phyloP scores from a whole-genome alignment of 1,140 invertebrate genomes.

The Melanaphis sacchari region DNA sequence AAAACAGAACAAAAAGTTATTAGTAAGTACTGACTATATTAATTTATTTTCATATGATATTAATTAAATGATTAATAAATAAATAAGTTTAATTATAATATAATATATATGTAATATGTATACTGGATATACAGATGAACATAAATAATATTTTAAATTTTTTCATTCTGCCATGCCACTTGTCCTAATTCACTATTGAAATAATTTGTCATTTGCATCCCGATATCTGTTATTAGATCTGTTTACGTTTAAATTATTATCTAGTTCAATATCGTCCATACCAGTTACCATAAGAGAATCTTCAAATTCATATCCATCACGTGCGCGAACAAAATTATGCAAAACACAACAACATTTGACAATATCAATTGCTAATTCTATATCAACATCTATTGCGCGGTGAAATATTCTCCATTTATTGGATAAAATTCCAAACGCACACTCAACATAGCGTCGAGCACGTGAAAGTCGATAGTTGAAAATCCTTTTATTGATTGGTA shows the following conservation, averaged over 20 bases:
- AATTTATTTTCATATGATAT: slow-evolving; percentile 43
- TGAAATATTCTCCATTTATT: no score
- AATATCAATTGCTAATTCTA: no score
- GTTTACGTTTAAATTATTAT: slow-evolving; percentile 22
- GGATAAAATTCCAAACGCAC: no score
- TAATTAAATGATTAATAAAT: slow-evolving; percentile 29
- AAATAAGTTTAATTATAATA: slow-evolving; percentile 15
- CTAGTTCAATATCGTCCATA: background rate
- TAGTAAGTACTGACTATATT: slow-evolving; percentile 46
- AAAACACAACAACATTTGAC: no score
- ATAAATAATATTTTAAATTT: slow-evolving; percentile 45
- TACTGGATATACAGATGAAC: background rate
- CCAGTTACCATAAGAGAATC: no score
- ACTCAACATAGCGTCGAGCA: no score
- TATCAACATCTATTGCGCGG: no score
- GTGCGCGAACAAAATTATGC: no score
- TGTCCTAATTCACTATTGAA: slow-evolving; percentile 35
- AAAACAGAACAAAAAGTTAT: slow-evolving; percentile 49
- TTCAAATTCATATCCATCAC: no score
- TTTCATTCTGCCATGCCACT: slow-evolving; percentile 46
- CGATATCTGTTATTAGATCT: slow-evolving; percentile 9
- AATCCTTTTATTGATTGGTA: no score
- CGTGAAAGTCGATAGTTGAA: no score
- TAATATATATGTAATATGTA: background rate
- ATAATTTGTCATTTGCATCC: slow-evolving; percentile 50